A percentile compares a stretch with the other conserved stretches of the same genome.
These are phyloP conservation scores for Pollicipes pollicipes DNA, from an alignment of 1,140 invertebrate species.

Conservation along the genomic window DNA sequence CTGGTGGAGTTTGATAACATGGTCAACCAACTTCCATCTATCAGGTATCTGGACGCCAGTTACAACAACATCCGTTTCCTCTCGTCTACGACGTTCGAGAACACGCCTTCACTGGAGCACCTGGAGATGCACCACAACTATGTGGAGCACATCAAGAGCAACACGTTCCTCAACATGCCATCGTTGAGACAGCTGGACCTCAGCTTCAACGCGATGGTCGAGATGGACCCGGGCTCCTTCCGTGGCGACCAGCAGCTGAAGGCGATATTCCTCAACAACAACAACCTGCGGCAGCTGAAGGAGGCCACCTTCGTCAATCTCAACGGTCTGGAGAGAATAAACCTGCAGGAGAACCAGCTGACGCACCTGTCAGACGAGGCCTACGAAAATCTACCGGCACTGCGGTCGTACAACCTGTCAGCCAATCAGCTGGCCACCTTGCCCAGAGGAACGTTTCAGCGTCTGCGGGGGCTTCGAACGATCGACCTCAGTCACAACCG, in stretches of 20 bases:
- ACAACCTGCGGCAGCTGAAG: not conserved
- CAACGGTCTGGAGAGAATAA: not conserved
- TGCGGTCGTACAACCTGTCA: not conserved
- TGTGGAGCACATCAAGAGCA: not conserved
- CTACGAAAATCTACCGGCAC: not conserved
- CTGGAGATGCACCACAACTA: conserved; percentile 1
- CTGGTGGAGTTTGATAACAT: not conserved
- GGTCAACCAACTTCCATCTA: not conserved
- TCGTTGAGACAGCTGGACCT: not conserved
- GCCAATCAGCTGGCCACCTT: not conserved
- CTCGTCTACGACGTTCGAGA: not conserved
- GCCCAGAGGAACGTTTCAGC: not conserved
- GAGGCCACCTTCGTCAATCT: conserved; percentile 1
- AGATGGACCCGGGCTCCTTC: conserved; percentile 1
- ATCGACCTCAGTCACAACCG: not conserved
- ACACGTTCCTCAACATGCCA: conserved; percentile 4
- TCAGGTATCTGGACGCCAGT: not conserved
- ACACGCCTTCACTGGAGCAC: not conserved
- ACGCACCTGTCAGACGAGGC: not conserved
- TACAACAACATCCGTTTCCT: not conserved
- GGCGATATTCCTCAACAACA: not conserved
- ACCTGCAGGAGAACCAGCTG: conserved; percentile 4
- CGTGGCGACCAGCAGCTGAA: not conserved
- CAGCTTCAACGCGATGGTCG: not conserved
- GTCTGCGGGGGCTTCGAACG: not conserved